Evolutionary conservation across 2,113 vertebrate genomes (phyloP).

Genomic region (Xiphias gladius): DNA sequence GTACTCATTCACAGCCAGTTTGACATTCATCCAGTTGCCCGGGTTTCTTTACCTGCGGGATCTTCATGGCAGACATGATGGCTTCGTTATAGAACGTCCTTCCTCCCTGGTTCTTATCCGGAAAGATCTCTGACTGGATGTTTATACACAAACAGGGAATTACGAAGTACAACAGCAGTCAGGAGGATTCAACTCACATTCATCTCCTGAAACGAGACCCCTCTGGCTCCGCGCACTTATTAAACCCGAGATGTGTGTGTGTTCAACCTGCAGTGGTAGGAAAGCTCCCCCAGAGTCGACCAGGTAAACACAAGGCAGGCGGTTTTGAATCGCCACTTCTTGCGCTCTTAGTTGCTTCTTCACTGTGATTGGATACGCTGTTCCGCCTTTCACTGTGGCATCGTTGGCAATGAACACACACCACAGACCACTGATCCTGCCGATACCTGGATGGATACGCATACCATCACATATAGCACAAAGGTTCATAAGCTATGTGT

Average conservation of each 20-base stretch:
- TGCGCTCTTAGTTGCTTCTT: conserved; percentile 91
- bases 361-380: conserved; percentile 87
- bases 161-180: background rate
- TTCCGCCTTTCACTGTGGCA: conserved; percentile 90
- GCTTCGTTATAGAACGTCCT: conserved; percentile 90
- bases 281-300: conserved; percentile 90
- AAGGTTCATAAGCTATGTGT: background rate
- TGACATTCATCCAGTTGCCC: background rate
- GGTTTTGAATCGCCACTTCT: conserved; percentile 89
- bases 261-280: conserved; percentile 88
- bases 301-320: conserved; percentile 87
- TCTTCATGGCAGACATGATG: conserved; percentile 89
- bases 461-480: background rate
- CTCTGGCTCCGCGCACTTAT: background rate
- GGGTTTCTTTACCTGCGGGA: conserved; percentile 86
- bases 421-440: conserved; percentile 88
- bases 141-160: conserved; percentile 13
- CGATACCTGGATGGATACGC: conserved; percentile 82
- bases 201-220: background rate
- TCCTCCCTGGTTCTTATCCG: conserved; percentile 91
- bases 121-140: conserved; percentile 89
- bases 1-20: background rate
- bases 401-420: conserved; percentile 88
- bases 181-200: background rate
- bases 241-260: background rate